Base-by-base conservation (phyloP, 2,113 vertebrate genomes). In the Condylura cristata region DNA sequence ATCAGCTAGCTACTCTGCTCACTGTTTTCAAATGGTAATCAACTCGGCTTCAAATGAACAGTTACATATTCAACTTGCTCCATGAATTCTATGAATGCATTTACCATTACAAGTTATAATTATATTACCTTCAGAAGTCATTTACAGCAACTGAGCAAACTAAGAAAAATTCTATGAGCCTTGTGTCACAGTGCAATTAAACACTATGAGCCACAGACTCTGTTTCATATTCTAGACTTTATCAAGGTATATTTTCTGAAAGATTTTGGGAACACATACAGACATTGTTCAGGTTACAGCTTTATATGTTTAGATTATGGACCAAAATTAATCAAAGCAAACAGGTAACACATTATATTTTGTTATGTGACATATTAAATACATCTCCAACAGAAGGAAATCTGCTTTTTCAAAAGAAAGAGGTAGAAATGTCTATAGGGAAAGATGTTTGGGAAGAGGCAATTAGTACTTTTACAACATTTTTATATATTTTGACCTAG, bases 1-100 rank as follows among this genome's bases (percentile, higher is more conserved):
- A 93, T 96, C 89, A 96, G 71, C 95, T 81, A 96, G 75, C 95
- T 81, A 48, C 37, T 68, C 89, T 61, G 76, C 96, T 94, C 93
- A 88, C 94, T 81, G 46, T 91, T 96, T 94, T 96, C 86, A 96
- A 95, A 96, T 93, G 94, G 61, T 95, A 96, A 97, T 96, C 87
- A 96, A 61, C 71, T 95, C 5, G 1, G 46, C 79, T 89, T 70
- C 89, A 97, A 96, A 93, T 86, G 86, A 96, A 86, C 90, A 96
- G 78, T 71, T 92, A 82, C 28, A 82, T 92, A 95, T 91, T 93
- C 93, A 93, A 86, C 53, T 93, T 84, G 86, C 79, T 96, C 60
- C 39, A 41, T 91, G 94, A 89, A 89, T 91, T 97, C 96, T 87
- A 68, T 84, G 91, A 97, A 95, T 61, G 65, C 86, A 89, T 92